These are phyloP conservation scores for Aphelocoma californica DNA, from an alignment of 2,797 vertebrate genomes.

Conservation along the genomic window DNA sequence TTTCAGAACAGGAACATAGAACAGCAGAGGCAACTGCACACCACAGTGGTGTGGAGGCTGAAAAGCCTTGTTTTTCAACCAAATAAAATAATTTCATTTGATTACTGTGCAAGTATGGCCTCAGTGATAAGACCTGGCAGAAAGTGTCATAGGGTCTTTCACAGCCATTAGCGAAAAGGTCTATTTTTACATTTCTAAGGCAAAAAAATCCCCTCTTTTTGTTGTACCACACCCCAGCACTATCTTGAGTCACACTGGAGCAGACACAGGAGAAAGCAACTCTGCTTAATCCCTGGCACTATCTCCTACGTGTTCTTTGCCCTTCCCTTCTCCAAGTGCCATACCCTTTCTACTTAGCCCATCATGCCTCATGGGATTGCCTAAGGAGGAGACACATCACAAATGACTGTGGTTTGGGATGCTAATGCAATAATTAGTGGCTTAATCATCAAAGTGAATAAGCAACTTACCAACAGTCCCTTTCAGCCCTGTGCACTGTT, in stretches of 20 bases:
- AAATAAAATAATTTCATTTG: background rate
- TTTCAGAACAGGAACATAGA: background rate
- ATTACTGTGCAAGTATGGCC: background rate
- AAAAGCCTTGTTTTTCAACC: background rate
- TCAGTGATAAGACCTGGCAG: background rate
- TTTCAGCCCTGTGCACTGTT: constrained; percentile 4
- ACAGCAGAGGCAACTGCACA: background rate
- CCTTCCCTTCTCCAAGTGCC: background rate
- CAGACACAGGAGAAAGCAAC: background rate
- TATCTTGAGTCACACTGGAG: background rate
- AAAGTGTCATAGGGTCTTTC: background rate
- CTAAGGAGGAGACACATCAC: background rate
- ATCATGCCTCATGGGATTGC: background rate
- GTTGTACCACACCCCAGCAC: background rate
- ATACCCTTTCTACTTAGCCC: background rate
- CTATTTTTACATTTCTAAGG: background rate
- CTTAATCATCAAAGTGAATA: constrained; percentile 55
- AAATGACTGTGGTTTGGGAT: constrained; percentile 12
- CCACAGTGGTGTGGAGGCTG: background rate
- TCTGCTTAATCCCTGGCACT: background rate
- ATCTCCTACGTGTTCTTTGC: background rate
- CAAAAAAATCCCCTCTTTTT: background rate
- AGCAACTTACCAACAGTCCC: constrained; percentile 18
- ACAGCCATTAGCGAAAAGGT: background rate
- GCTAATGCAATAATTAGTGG: constrained; percentile 57